phyloP scores from a whole-genome alignment of 2,888 invertebrate genomes.

The Willowsia nigromaculata region DNA sequence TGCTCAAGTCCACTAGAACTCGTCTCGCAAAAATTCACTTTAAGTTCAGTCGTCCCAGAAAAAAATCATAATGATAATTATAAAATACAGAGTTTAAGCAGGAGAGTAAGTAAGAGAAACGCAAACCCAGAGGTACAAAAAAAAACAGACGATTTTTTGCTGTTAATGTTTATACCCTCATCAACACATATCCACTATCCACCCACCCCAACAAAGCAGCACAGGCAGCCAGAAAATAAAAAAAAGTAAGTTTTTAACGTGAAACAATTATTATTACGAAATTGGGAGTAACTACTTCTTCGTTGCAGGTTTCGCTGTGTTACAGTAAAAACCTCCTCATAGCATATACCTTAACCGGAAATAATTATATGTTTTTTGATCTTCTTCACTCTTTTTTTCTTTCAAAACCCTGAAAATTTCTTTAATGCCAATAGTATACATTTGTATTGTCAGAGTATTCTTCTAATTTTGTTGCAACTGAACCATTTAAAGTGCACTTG shows the following conservation, averaged over 20 bases:
- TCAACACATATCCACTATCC: constrained; percentile 22
- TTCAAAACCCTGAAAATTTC: neutral
- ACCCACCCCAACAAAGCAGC: neutral
- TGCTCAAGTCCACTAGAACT: too few relatives aligned
- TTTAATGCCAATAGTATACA: neutral
- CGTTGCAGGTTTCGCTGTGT: constrained; percentile 42
- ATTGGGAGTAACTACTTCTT: neutral
- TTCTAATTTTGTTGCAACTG: neutral
- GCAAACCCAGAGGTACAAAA: constrained; percentile 8
- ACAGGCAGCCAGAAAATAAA: constrained; percentile 28
- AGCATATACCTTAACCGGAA: constrained; percentile 65
- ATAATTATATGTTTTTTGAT: constrained; percentile 66
- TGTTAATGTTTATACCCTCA: constrained; percentile 49
- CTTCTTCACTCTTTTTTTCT: constrained; percentile 33
- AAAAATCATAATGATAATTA: constrained; percentile 33
- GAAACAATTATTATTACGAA: constrained; percentile 42
- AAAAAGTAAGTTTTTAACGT: constrained; percentile 34
- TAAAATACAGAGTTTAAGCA: neutral
- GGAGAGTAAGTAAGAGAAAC: neutral
- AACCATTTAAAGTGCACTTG: neutral
- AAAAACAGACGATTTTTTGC: constrained; percentile 16
- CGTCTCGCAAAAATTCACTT: constrained; percentile 28
- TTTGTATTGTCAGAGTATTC: neutral
- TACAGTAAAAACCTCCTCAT: constrained; percentile 39
- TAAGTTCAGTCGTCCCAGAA: constrained; percentile 31